Percentiles rank a stretch among this genome's conserved stretches.
These are phyloP conservation scores for Pachypsylla venusta DNA, from an alignment of 1,140 invertebrate genomes.

Conservation along the genomic window DNA sequence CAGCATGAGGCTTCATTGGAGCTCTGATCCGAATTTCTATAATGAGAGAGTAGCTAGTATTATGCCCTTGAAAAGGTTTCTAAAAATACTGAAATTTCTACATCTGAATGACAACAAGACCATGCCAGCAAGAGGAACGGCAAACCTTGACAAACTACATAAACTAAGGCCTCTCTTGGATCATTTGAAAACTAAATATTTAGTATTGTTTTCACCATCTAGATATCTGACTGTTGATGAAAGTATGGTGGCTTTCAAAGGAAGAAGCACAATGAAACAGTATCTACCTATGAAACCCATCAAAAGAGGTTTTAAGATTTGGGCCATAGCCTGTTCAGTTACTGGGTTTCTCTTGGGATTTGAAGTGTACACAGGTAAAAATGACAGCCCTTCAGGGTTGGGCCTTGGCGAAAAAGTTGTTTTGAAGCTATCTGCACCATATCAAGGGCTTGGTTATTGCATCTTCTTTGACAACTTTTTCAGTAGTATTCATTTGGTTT, in stretches of 20 bases:
- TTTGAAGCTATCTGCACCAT: conserved; percentile 24
- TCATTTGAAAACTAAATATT: background rate
- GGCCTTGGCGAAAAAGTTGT: conserved; percentile 15
- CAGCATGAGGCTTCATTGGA: too few relatives aligned
- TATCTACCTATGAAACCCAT: conserved; percentile 26
- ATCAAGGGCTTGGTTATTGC: conserved; percentile 27
- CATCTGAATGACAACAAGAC: conserved; percentile 25
- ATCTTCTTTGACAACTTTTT: conserved; percentile 32
- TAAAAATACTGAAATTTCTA: conserved; percentile 26
- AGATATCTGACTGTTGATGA: background rate
- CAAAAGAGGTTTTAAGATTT: conserved; percentile 26
- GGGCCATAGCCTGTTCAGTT: conserved; percentile 17
- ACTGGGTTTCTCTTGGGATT: conserved; percentile 25
- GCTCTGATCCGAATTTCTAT: too few relatives aligned
- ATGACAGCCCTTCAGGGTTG: background rate
- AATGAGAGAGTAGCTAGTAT: conserved; percentile 27
- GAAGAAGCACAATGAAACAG: conserved; percentile 22
- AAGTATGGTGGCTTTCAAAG: conserved; percentile 18
- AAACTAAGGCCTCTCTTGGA: conserved; percentile 23
- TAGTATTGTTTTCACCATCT: background rate
- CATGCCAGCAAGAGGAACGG: conserved; percentile 17
- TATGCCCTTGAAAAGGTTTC: conserved; percentile 31
- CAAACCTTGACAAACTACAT: conserved; percentile 24
- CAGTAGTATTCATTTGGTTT: conserved; percentile 27
- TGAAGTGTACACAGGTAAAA: conserved; percentile 24